Evolutionary conservation across 2,113 vertebrate species (phyloP), one percentile per base, ranked within the genome.

Genomic region (Hypomesus transpacificus): DNA sequence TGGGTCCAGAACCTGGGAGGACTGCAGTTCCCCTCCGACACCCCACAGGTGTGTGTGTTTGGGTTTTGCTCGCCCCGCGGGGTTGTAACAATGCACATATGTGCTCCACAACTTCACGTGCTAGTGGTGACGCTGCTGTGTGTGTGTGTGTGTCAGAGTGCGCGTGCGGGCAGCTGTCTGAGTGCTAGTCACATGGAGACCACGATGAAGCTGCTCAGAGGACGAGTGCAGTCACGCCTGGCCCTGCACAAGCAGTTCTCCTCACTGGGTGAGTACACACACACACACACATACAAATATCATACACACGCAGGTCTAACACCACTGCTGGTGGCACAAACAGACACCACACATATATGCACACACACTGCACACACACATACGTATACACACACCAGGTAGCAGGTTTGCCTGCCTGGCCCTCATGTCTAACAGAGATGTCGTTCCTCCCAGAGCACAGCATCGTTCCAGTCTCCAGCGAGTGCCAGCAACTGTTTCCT

Each of bases 161-260:
- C 82, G 39, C 54, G 75, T 4, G 76, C 67, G 4, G 88, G 86
- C 66, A 97, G 94, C 73, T 93, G 94, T 0, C 90, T 98, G 75
- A 98, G 97, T 0, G 94, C 97, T 80, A 98, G 95, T 85, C 95
- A 98, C 88, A 98, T 99, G 97, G 96, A 98, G 87, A 93, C 78
- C 77, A 97, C 96, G 0, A 94, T 98, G 89, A 97, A 96, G 78
- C 89, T 98, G 69, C 91, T 98, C 71, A 92, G 93, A 71, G 89
- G 91, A 17, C 90, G 97, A 50, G 89, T 98, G 63, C 94, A 93
- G 87, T 95, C 96, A 50, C 95, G 96, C 58, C 82, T 98, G 80
- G 95, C 96, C 75, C 89, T 99, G 59, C 95, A 98, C 84, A 97
- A 95, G 78, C 97, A 99, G 87, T 98, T 98, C 73, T 91, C 93